Evolutionary conservation across 2,113 vertebrate genomes (phyloP).

Genomic region (Sigmodon hispidus): DNA sequence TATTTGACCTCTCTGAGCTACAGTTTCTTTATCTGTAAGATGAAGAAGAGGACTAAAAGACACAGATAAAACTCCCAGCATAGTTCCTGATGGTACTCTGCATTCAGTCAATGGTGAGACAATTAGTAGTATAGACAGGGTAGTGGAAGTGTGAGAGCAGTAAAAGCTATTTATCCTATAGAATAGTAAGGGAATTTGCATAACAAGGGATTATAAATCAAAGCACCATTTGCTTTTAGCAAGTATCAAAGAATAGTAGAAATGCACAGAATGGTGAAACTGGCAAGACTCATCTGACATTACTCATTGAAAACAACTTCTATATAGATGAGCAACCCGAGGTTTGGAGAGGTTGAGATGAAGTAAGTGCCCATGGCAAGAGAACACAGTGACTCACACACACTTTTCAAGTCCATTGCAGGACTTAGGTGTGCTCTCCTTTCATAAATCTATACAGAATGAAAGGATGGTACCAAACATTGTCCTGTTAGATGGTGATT

Average conservation of each 20-base stretch:
- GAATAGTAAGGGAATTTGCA: background rate
- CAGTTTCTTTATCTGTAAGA: background rate
- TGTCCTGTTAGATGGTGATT: background rate
- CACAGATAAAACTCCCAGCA: background rate
- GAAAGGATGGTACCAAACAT: slow-evolving; percentile 27
- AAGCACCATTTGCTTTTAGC: slow-evolving; percentile 53
- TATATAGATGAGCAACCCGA: slow-evolving; percentile 12
- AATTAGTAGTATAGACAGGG: background rate
- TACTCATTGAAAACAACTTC: slow-evolving; percentile 19
- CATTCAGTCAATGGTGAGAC: background rate
- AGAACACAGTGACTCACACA: slow-evolving; percentile 57
- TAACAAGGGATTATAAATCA: background rate
- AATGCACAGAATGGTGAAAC: background rate
- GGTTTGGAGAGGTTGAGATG: background rate
- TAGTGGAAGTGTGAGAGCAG: background rate
- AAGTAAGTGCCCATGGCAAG: background rate
- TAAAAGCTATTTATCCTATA: background rate
- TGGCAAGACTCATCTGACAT: slow-evolving; percentile 28
- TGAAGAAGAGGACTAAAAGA: background rate
- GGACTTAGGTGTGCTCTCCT: slow-evolving; percentile 45
- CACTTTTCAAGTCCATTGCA: background rate
- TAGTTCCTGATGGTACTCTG: background rate
- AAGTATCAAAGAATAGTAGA: slow-evolving; percentile 6
- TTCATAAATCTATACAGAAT: slow-evolving; percentile 10
- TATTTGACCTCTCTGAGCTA: slow-evolving; percentile 39